These are phyloP conservation scores for Apantesis nais DNA, from an alignment of 2,888 invertebrate genomes.

Conservation along the genomic window DNA sequence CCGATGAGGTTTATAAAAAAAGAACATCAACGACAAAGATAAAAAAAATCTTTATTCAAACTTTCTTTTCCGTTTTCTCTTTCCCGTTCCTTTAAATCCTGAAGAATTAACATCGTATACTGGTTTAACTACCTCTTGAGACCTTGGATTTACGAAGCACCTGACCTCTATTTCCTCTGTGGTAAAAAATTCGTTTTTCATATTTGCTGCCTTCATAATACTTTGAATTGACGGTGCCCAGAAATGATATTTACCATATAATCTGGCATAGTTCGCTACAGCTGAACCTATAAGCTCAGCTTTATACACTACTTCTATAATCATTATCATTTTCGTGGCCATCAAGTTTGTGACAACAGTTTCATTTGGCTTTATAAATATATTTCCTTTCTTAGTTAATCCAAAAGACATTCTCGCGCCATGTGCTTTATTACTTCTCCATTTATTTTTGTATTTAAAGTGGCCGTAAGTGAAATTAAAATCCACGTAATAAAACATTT, in stretches of 20 bases:
- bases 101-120: no score
- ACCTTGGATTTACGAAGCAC: constrained; percentile 61
- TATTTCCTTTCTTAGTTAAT: constrained; percentile 42
- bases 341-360: constrained; percentile 52
- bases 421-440: constrained; percentile 57
- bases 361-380: constrained; percentile 57
- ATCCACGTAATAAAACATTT: constrained; percentile 53
- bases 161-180: constrained; percentile 63
- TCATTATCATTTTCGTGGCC: constrained; percentile 58
- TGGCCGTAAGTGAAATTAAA: constrained; percentile 54
- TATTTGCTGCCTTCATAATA: constrained; percentile 65
- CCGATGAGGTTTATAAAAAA: no score
- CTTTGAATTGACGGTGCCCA: constrained; percentile 63
- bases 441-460: constrained; percentile 54
- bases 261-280: constrained; percentile 60
- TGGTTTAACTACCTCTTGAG: constrained; percentile 30
- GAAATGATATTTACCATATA: constrained; percentile 72
- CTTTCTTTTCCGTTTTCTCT: neutral
- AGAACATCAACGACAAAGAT: no score
- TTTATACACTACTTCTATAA: constrained; percentile 59
- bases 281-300: constrained; percentile 61
- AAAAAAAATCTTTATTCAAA: neutral
- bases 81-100: neutral
- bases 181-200: constrained; percentile 64
- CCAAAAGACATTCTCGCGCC: constrained; percentile 51